phyloP scores from a whole-genome alignment of 2,113 vertebrate species.

The Macaca fascicularis region DNA sequence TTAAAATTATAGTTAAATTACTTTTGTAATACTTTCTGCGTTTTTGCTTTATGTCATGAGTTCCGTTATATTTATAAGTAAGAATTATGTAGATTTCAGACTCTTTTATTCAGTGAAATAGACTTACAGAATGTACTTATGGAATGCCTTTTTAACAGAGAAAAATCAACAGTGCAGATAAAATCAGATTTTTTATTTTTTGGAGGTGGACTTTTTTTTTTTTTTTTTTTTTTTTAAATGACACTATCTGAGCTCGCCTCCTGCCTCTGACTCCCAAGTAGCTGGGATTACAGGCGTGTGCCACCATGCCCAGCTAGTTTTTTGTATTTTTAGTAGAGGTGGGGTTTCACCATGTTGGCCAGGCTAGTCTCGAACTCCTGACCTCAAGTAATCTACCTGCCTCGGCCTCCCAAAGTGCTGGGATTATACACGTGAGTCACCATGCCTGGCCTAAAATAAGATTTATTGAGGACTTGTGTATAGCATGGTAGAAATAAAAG shows the following conservation, averaged over 20 bases:
- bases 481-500: neutral
- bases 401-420: no score
- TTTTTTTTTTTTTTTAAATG: no score
- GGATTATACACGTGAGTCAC: no score
- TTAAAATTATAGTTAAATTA: neutral
- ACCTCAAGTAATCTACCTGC: no score
- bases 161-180: neutral
- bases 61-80: neutral
- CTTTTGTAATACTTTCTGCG: neutral
- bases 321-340: no score
- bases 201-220: no score
- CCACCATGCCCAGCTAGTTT: no score
- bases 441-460: neutral
- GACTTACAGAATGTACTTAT: neutral
- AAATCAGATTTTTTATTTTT: neutral
- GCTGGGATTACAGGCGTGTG: no score
- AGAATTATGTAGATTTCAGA: neutral
- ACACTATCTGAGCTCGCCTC: no score
- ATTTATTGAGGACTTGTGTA: neutral
- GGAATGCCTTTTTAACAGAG: conserved; percentile 2
- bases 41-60: neutral
- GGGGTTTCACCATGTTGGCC: no score
- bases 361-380: no score
- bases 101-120: neutral
- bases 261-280: no score